Evolutionary conservation across 1,140 invertebrate genomes (phyloP).

Genomic region (Lethocerus indicus): DNA sequence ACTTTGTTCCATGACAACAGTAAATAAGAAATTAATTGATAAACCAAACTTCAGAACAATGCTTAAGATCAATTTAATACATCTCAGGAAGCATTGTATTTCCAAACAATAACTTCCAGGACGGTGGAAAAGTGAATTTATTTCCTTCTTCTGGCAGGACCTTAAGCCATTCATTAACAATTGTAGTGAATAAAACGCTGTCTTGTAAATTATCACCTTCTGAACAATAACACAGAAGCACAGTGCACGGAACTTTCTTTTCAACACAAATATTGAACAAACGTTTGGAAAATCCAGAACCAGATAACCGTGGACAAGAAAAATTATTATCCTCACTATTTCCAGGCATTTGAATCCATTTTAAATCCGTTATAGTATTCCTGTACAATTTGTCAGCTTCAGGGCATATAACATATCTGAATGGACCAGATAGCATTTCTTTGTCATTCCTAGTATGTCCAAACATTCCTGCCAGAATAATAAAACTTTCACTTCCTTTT

Average conservation of each 20-base stretch:
- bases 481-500: slow-evolving; percentile 24
- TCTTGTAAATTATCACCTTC: slow-evolving; percentile 29
- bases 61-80: slow-evolving; percentile 15
- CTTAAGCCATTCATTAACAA: slow-evolving; percentile 23
- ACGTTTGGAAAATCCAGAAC: slow-evolving; percentile 28
- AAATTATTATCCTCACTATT: slow-evolving; percentile 8
- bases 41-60: too few species aligned
- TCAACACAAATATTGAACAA: slow-evolving; percentile 23
- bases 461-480: slow-evolving; percentile 29
- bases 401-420: slow-evolving; percentile 19
- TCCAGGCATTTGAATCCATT: slow-evolving; percentile 10
- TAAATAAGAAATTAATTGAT: too few species aligned
- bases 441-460: slow-evolving; percentile 27
- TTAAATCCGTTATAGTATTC: neutral
- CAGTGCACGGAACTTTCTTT: slow-evolving; percentile 18
- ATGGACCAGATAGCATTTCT: slow-evolving; percentile 25
- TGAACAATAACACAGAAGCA: slow-evolving; percentile 26
- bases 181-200: slow-evolving; percentile 21
- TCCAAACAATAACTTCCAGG: slow-evolving; percentile 17
- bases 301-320: slow-evolving; percentile 19
- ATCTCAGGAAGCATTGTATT: slow-evolving; percentile 9
- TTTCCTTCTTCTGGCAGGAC: slow-evolving; percentile 15
- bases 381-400: neutral
- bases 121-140: slow-evolving; percentile 10
- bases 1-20: too few species aligned